Evolutionary conservation across 2,888 invertebrate genomes (phyloP).

Genomic region (Gastrophysa polygoni): DNA sequence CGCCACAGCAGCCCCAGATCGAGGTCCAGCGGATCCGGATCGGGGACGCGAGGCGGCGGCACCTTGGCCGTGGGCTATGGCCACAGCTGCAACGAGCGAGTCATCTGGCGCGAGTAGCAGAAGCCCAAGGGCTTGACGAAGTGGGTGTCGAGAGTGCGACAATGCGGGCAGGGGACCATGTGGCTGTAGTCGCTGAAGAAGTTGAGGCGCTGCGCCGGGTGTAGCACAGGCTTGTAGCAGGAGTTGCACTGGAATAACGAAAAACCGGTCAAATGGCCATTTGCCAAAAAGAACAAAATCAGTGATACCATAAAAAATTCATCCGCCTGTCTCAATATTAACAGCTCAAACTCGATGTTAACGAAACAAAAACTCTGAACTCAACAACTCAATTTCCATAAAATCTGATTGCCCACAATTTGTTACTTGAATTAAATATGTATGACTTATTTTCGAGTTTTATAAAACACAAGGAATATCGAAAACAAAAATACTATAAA

Average conservation of each 20-base stretch:
- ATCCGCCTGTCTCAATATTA: too few relatives aligned
- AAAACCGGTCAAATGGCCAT: too few relatives aligned
- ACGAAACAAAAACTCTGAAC: too few relatives aligned
- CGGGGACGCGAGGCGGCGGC: slow-evolving; percentile 45
- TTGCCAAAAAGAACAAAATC: too few relatives aligned
- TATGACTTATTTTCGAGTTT: too few relatives aligned
- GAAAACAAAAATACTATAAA: too few relatives aligned
- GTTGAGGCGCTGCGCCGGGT: slow-evolving; percentile 84
- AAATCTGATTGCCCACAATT: too few relatives aligned
- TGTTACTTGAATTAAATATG: too few relatives aligned
- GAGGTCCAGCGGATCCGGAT: slow-evolving; percentile 51
- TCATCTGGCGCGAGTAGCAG: slow-evolving; percentile 78
- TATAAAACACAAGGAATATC: too few relatives aligned
- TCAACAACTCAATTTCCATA: too few relatives aligned
- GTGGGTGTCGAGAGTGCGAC: slow-evolving; percentile 89
- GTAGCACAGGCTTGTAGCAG: slow-evolving; percentile 87
- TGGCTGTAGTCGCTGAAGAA: slow-evolving; percentile 96
- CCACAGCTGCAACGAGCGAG: slow-evolving; percentile 69
- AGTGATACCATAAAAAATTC: too few relatives aligned
- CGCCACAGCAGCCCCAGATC: slow-evolving; percentile 59
- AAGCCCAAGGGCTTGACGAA: slow-evolving; percentile 90
- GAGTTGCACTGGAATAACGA: slow-evolving; percentile 79
- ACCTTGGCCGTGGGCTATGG: slow-evolving; percentile 79
- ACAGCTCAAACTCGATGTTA: too few relatives aligned
- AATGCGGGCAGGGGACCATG: slow-evolving; percentile 89